Evolutionary conservation across 64 coral and sea anemone species (phyloP).

Genomic region (Acropora yongei): DNA sequence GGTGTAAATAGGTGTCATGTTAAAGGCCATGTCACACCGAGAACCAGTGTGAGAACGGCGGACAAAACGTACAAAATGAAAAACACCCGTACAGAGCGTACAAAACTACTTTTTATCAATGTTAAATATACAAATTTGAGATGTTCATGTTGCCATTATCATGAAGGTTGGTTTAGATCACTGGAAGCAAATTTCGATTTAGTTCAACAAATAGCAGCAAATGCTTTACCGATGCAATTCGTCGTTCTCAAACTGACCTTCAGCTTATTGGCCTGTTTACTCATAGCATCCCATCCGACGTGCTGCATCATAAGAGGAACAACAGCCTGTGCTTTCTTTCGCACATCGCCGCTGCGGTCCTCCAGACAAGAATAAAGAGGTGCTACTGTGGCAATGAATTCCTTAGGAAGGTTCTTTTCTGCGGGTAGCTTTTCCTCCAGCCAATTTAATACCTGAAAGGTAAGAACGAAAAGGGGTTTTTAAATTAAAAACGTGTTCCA

Average conservation of each 20-base stretch:
- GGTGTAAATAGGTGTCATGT: too few relatives aligned
- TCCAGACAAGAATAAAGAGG: conserved; percentile 79
- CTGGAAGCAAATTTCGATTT: neutral
- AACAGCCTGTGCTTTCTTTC: conserved; percentile 93
- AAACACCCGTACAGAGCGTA: too few relatives aligned
- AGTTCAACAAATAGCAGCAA: neutral
- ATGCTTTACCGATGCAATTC: neutral
- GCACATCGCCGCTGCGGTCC: conserved; percentile 92
- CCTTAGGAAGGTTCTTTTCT: conserved; percentile 70
- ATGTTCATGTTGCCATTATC: too few relatives aligned
- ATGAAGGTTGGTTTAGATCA: too few relatives aligned
- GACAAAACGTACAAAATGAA: too few relatives aligned
- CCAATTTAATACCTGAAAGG: conserved; percentile 84
- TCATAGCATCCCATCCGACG: conserved; percentile 89
- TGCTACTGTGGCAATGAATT: conserved; percentile 66
- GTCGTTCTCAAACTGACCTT: conserved; percentile 56
- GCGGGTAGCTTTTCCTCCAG: conserved; percentile 92
- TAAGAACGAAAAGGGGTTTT: neutral
- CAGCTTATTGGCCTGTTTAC: conserved; percentile 95
- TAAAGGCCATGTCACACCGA: too few relatives aligned
- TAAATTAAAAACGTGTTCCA: neutral
- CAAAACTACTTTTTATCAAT: too few relatives aligned
- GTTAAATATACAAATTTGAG: too few relatives aligned
- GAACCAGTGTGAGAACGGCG: too few relatives aligned
- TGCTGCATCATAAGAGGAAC: conserved; percentile 90